Percentiles rank a stretch among this genome's conserved stretches.
Conservation (phyloP, 1,140 invertebrate genomes). For the Brachionus plicatilis region DNA sequence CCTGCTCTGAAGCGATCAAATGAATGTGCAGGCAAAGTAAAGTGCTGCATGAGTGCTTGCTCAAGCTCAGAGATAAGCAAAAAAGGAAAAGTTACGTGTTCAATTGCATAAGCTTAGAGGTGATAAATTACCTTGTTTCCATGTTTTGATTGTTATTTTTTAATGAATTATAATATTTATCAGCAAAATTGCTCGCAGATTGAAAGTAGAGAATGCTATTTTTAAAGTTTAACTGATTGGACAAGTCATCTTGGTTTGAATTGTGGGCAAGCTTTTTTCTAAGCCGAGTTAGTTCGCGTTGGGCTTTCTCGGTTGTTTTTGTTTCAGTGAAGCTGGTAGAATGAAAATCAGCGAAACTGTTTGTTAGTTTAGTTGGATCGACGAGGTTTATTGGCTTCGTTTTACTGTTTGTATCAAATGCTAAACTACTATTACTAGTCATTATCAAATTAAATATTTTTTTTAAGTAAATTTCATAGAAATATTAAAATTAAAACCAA, state of each 20-base stretch:
- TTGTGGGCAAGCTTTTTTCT: not conserved
- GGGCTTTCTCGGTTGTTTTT: not conserved
- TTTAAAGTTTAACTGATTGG: not conserved
- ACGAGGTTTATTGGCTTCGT: not conserved
- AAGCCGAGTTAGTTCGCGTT: not conserved
- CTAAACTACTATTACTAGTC: slow-evolving; percentile 32
- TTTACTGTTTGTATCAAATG: not conserved
- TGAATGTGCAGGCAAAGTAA: not conserved
- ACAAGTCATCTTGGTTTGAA: not conserved
- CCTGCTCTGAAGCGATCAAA: not conserved
- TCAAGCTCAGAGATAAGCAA: not conserved
- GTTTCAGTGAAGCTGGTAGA: not conserved
- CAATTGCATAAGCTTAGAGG: not conserved
- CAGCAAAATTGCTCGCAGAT: slow-evolving; percentile 11
- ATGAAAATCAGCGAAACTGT: not conserved
- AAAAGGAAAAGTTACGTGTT: not conserved
- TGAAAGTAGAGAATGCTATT: not conserved
- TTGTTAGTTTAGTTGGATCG: not conserved
- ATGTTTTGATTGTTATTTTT: not conserved
- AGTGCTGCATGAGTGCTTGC: not conserved
- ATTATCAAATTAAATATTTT: not conserved
- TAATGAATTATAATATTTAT: slow-evolving; percentile 8
- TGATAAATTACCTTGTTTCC: slow-evolving; percentile 19
- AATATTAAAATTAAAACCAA: not conserved
- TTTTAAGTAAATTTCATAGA: not conserved